phyloP scores from a whole-genome alignment of 1,140 invertebrate genomes.

The Rhizoglyphus robini region DNA sequence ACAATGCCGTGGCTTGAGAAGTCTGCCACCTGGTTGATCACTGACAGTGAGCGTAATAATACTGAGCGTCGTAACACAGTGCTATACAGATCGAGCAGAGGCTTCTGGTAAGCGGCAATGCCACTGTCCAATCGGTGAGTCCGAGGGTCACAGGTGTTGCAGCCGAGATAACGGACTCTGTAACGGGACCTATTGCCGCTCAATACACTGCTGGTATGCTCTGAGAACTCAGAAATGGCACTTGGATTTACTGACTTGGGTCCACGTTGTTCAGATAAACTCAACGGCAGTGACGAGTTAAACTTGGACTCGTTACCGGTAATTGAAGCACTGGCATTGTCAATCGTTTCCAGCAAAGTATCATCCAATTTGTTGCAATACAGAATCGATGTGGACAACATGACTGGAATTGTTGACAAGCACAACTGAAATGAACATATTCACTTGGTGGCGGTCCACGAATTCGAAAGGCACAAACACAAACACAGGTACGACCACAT shows the following conservation, averaged over 20 bases:
- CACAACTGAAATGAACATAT: neutral
- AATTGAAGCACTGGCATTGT: too few species aligned
- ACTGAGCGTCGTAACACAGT: conserved; percentile 19
- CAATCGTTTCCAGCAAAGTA: neutral
- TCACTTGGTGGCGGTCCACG: neutral
- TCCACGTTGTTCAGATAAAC: too few species aligned
- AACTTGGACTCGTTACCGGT: too few species aligned
- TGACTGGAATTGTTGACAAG: neutral
- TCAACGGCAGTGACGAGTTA: too few species aligned
- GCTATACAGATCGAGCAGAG: conserved; percentile 25
- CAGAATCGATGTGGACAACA: conserved; percentile 16
- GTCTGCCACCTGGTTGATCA: conserved; percentile 22
- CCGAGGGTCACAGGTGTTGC: conserved; percentile 18
- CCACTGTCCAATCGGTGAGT: conserved; percentile 19
- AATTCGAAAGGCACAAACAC: neutral
- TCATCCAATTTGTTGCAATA: conserved; percentile 8
- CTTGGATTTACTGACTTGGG: too few species aligned
- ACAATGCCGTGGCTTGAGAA: conserved; percentile 26
- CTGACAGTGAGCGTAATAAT: conserved; percentile 6
- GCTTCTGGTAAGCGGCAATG: conserved; percentile 24
- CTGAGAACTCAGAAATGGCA: too few species aligned
- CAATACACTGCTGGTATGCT: neutral
- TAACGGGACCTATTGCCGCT: conserved; percentile 21
- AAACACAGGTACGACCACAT: neutral
- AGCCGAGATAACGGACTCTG: conserved; percentile 25